A percentile compares a stretch with the other conserved stretches of the same genome.
Conservation (phyloP, 2,797 vertebrate genomes). For the Tolypeutes matacus region DNA sequence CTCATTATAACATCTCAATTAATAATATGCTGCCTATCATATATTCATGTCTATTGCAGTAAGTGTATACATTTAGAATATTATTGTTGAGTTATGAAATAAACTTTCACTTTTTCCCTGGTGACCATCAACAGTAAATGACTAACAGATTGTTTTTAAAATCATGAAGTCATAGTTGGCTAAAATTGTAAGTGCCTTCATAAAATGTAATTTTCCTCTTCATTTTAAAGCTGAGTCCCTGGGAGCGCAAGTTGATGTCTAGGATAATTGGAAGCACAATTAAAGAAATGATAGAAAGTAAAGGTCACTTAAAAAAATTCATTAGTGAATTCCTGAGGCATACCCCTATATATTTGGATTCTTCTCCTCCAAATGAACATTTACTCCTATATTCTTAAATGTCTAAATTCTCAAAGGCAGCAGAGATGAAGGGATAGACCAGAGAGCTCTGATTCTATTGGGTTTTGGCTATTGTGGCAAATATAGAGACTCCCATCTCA, state of each 20-base stretch:
- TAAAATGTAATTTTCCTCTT: not conserved
- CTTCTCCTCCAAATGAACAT: not conserved
- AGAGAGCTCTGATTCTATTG: not conserved
- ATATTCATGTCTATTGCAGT: not conserved
- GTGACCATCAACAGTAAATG: not conserved
- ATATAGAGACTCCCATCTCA: not conserved
- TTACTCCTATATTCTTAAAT: not conserved
- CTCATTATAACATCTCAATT: conserved; percentile 9
- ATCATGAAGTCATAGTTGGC: not conserved
- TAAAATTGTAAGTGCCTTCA: not conserved
- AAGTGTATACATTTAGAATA: not conserved
- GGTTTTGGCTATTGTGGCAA: not conserved
- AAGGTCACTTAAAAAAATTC: not conserved
- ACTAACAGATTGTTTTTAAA: not conserved
- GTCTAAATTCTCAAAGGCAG: not conserved
- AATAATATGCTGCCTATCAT: not conserved
- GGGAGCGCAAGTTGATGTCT: not conserved
- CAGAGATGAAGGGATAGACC: not conserved
- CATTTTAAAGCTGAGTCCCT: not conserved
- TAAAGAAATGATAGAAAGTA: not conserved
- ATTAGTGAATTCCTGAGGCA: conserved; percentile 1
- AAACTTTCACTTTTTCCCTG: conserved; percentile 1
- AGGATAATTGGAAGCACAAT: not conserved
- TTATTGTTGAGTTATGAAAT: conserved; percentile 28
- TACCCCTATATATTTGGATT: not conserved